Evolutionary conservation across 2,888 invertebrate genomes (phyloP), one percentile per base, ranked within the genome.

Genomic region (Epicampocera succincta): DNA sequence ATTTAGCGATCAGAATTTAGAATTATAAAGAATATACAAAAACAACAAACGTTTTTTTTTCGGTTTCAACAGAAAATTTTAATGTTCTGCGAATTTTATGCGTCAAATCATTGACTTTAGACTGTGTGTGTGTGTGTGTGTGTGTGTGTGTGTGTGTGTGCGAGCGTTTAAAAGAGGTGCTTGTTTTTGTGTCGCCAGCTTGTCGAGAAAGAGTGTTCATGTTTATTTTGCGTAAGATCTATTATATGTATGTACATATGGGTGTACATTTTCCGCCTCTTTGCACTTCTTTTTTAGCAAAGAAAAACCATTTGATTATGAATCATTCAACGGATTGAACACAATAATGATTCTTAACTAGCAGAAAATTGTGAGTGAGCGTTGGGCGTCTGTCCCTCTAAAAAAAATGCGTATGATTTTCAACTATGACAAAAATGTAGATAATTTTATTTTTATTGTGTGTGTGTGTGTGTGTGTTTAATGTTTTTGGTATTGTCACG

Each of bases 121-220:
- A 6, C 5, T 38, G 38, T 9, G 3, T 19, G 8, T 19, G 25
- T 17, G 21, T 12, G 60, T 21, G 48, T 11, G 29, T 46, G 15
- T 19, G 17, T 25, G 25, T 29, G 19, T 46, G 29, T 44, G 33
- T 48, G 48, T 42, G 44, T 6, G 15, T 38, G 33, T n/a, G 8
- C 21, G 2, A 9, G 17, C n/a, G 12, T n/a, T 52, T 58, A 48
- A 56, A 73, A 46, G 5, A 44, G 33, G 17, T 72, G 17, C 61
- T 52, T 44, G 44, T 54, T 54, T 38, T 29, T 40, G 46, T 80
- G 76, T 68, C 81, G 77, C 68, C 81, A 77, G 68, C 50, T 77
- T 68, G 81, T 77, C 81, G 81, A 81, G 77, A 42, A 81, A 63
- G 8, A 63, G 44, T 56, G 17, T 63, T 77, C 46, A 56, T 61